Conservation (phyloP, 2,888 invertebrate species). For the Acanthococcus lagerstroemiae region DNA sequence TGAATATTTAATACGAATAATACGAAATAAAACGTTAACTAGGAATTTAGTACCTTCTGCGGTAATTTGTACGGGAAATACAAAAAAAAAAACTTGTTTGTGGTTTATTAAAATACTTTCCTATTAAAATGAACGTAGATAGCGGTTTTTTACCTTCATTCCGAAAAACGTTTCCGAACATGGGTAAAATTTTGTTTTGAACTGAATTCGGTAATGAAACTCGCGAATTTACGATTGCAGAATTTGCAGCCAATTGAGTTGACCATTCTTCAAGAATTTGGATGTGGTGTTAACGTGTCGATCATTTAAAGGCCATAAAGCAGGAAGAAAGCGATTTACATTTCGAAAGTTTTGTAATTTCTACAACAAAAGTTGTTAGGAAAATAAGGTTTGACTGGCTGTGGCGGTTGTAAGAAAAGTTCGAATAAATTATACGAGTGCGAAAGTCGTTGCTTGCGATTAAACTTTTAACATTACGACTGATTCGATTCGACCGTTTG, state of each 20-base stretch:
- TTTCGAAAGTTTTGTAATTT: too few species aligned
- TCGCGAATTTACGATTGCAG: neutral
- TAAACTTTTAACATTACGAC: neutral
- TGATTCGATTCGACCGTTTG: too few species aligned
- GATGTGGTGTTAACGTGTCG: neutral
- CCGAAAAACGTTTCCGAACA: too few species aligned
- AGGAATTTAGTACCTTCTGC: neutral
- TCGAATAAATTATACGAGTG: neutral
- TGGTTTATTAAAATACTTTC: neutral
- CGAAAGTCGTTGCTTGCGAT: neutral
- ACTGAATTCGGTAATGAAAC: neutral
- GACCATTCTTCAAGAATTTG: neutral
- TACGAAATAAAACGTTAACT: neutral
- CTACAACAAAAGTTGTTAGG: neutral
- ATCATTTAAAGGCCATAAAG: neutral
- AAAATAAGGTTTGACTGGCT: neutral
- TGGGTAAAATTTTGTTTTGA: neutral
- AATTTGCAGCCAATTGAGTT: neutral
- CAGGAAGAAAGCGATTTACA: neutral
- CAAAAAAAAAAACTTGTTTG: too few species aligned
- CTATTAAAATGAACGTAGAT: neutral
- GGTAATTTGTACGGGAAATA: too few species aligned
- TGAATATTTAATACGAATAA: constrained; percentile 26
- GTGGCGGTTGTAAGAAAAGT: neutral
- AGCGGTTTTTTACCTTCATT: neutral